Base-by-base conservation (phyloP, 2,888 invertebrate genomes). In the Ophonus ardosiacus region DNA sequence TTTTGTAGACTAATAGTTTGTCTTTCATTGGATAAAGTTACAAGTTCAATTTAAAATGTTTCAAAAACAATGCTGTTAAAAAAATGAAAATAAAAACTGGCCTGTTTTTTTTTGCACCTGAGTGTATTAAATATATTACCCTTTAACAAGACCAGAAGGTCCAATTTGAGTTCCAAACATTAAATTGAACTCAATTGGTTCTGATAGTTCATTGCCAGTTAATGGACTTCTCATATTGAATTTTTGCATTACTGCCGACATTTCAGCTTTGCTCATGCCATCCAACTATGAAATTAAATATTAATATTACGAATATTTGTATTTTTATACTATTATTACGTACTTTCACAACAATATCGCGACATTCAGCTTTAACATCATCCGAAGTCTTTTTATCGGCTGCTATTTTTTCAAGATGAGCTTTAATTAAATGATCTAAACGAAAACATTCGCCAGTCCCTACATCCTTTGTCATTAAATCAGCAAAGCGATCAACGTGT, bases 121-220 rank as follows among this genome's bases (percentile, higher is more conserved):
- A n/a, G n/a, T n/a, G n/a, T n/a, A n/a, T n/a, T n/a, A n/a, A 13
- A 59, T 17, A 31, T 86, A 89, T 88, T 90, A 94, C 92, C 98
- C 98, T 92, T 98, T 98, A 0, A 98, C 94, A 84, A 97, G 92
- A 0, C 99, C 99, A 86, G 99, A 96, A 0, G 99, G 99, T 18
- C 99, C 99, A 89, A 99, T 99, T 90, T 97, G 97, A 0, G 99
- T 99, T 84, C 96, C 97, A 92, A 99, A 99, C 99, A 99, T 99
- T 24, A 99, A 94, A 92, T 99, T 99, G 90, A 99, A 99, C 89
- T 99, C 98, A 87, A 99, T 96, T 0, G 99, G 99, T 88, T 98
- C 98, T 0, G 97, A 95, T 10, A 99, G 93, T 85, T 98, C 97
- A 92, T 99, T 99, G 84, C 97, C 97, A 88, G 98, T 98, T 18